phyloP scores from a whole-genome alignment of 2,113 vertebrate species.

The Nestor notabilis region DNA sequence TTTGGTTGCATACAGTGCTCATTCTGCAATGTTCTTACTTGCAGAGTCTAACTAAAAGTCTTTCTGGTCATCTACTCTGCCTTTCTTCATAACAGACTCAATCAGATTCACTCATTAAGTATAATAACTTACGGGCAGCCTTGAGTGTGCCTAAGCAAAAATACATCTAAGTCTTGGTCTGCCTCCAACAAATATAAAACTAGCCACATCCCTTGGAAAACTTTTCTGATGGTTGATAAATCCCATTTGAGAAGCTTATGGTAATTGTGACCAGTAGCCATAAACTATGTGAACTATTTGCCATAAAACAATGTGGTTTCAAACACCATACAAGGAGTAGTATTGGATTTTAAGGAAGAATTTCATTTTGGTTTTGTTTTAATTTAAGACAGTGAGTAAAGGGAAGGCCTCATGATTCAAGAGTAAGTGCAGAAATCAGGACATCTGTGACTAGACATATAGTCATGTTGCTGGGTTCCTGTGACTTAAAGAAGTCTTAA shows the following conservation, averaged over 20 bases:
- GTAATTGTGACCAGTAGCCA: conserved; percentile 1
- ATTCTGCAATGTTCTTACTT: background rate
- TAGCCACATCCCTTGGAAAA: conserved; percentile 32
- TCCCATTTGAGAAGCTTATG: conserved; percentile 2
- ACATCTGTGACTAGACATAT: background rate
- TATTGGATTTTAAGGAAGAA: background rate
- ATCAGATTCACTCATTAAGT: background rate
- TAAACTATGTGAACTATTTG: conserved; percentile 32
- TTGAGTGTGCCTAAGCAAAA: background rate
- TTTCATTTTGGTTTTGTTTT: background rate
- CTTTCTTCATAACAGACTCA: background rate
- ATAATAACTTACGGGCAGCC: conserved; percentile 1
- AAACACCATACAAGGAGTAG: background rate
- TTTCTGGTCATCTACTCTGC: background rate
- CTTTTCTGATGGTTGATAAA: background rate
- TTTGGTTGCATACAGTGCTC: background rate
- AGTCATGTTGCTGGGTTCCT: background rate
- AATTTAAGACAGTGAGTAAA: background rate
- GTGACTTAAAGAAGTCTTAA: background rate
- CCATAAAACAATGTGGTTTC: background rate
- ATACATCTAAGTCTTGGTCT: background rate
- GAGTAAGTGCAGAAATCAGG: background rate
- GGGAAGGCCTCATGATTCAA: background rate
- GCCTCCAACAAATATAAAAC: conserved; percentile 12
- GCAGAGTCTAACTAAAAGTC: background rate